Percentiles rank a stretch among this genome's conserved stretches.
These are phyloP conservation scores for Creontiades dilutus DNA, from an alignment of 2,888 invertebrate species.

Conservation along the genomic window DNA sequence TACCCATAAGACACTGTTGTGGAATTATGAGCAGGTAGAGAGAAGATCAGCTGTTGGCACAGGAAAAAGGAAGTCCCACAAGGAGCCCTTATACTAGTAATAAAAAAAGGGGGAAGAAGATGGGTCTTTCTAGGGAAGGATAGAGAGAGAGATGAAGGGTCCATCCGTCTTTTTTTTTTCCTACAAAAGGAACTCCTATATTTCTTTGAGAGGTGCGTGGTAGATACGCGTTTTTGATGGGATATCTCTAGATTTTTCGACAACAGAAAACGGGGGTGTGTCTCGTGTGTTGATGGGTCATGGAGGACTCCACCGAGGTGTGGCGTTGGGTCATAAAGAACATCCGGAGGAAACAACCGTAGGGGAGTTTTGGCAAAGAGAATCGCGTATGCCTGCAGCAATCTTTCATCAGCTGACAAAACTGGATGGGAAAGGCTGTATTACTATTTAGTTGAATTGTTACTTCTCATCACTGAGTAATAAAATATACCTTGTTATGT, in stretches of 20 bases:
- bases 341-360: constrained; percentile 24
- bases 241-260: neutral
- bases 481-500: too few species aligned
- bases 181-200: neutral
- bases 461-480: too few species aligned
- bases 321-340: constrained; percentile 38
- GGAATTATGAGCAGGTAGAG: constrained; percentile 44
- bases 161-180: constrained; percentile 30
- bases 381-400: neutral
- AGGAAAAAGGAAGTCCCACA: constrained; percentile 44
- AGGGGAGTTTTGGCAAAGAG: constrained; percentile 23
- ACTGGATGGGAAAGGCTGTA: too few species aligned
- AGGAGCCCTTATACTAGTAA: constrained; percentile 6
- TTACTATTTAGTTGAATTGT: too few species aligned
- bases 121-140: constrained; percentile 6
- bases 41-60: constrained; percentile 50
- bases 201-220: constrained; percentile 14
- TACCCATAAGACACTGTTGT: constrained; percentile 36
- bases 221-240: constrained; percentile 27
- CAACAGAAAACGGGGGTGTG: neutral
- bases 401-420: too few species aligned
- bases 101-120: constrained; percentile 38
- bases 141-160: neutral
- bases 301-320: constrained; percentile 4
- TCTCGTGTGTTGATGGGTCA: neutral